These are phyloP conservation scores for Tinamus major DNA, from an alignment of 2,797 vertebrate genomes.

Conservation along the genomic window DNA sequence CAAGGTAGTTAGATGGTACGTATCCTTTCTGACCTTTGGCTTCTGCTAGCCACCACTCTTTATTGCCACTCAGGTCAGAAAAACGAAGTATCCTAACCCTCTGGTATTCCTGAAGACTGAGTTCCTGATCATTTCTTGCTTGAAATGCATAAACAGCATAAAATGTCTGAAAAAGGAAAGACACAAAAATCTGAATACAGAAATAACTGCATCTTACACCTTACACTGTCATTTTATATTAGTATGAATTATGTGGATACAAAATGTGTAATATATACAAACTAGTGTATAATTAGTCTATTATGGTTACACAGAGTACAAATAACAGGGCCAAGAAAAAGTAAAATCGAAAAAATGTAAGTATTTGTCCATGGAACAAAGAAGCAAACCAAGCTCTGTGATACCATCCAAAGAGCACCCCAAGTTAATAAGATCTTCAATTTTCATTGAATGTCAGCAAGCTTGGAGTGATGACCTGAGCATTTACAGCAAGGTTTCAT, in stretches of 20 bases:
- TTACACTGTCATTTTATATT: background rate
- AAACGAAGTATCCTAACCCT: conserved; percentile 91
- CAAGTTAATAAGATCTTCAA: background rate
- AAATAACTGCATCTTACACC: background rate
- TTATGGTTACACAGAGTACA: background rate
- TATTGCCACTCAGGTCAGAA: conserved; percentile 94
- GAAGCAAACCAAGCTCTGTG: background rate
- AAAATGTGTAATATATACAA: background rate
- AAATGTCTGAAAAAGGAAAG: conserved; percentile 84
- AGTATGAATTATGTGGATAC: background rate
- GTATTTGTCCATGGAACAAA: background rate
- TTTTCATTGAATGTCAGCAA: background rate
- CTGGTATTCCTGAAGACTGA: conserved; percentile 93
- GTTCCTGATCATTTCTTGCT: conserved; percentile 93
- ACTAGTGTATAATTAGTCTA: background rate
- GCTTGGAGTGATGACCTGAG: background rate
- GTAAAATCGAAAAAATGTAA: background rate
- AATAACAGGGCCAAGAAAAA: background rate
- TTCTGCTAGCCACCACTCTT: conserved; percentile 98
- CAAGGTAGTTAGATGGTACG: conserved; percentile 95
- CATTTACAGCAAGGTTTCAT: background rate
- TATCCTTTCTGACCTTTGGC: conserved; percentile 93
- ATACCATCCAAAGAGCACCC: background rate
- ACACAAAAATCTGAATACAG: background rate
- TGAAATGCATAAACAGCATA: conserved; percentile 96